Base-by-base conservation (phyloP, 2,113 vertebrate genomes). In the Echinops telfairi region DNA sequence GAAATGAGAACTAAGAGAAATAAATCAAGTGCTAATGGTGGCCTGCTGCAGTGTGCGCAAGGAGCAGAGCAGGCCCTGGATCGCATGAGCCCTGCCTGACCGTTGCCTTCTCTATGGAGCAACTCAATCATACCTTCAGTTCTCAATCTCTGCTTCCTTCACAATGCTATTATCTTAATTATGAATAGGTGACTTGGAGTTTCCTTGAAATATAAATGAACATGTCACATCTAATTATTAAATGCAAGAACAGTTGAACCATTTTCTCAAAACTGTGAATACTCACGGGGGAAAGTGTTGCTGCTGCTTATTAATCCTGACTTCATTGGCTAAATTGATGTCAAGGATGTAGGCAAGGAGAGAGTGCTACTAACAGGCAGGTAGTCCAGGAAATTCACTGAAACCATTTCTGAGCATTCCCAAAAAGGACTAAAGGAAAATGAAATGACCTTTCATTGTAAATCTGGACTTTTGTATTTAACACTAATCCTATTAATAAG, bases 21-120 rank as follows among this genome's bases (percentile, higher is more conserved):
- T 97, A 97, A 98, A 97, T 97, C 97, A 96, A 82, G 81, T 0
- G 92, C 96, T 97, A 89, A 97, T 97, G 91, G 91, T 19, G 38
- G 94, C 73, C 86, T 43, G 90, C 43, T 27, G 85, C 64, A 36
- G 64, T 33, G 97, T 70, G 77, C 29, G 0, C 7, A n/a, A 58
- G 43, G 57, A 95, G 82, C 95, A 33, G 94, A 89, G 94, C 0
- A 0, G 70, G n/a, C 82, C 58, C 81, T n/a, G 84, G 86, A 71
- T 62, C 43, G n/a, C 68, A 14, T 0, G 82, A 90, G 90, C 90
- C 93, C 96, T 91, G 93, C 92, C 95, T 10, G 29, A 76, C 81
- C 0, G 0, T 64, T 36, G 23, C 73, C 27, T 82, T 57, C 27
- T 0, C 0, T 1, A 36, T 10, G 95, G 93, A 91, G 95, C 43